A percentile compares a stretch with the other conserved stretches of the same genome.
These are phyloP conservation scores for Rhabdophis nuchalis DNA, from an alignment of 2,797 vertebrate species.

Conservation along the genomic window DNA sequence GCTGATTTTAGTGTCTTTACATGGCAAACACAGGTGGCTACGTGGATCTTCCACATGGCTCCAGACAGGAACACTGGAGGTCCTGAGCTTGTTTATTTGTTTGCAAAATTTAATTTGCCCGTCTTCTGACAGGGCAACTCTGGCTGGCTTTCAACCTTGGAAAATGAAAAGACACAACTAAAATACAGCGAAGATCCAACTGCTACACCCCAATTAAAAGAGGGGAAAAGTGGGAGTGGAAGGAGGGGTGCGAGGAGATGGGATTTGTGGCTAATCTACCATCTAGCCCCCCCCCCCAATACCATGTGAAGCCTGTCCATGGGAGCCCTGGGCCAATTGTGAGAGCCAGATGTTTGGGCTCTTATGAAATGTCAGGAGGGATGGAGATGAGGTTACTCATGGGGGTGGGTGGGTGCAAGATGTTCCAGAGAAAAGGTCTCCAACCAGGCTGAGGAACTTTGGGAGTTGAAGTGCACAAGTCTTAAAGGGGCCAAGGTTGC, in stretches of 20 bases:
- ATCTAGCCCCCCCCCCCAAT: not conserved
- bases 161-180: not conserved
- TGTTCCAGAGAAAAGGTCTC: not conserved
- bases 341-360: not conserved
- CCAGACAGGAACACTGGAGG: not conserved
- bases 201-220: not conserved
- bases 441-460: no score
- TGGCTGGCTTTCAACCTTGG: not conserved
- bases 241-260: not conserved
- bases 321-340: not conserved
- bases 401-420: not conserved
- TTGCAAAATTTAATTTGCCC: not conserved
- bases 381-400: not conserved
- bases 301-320: not conserved
- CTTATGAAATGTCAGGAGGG: not conserved
- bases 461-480: no score
- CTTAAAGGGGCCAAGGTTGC: no score
- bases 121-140: not conserved
- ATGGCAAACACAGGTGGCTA: accelerated
- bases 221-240: not conserved
- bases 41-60: not conserved
- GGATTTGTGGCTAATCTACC: not conserved
- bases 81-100: not conserved
- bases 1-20: not conserved
- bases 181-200: not conserved